These are phyloP conservation scores for Mohoua ochrocephala DNA, from an alignment of 2,113 vertebrate genomes.

Conservation along the genomic window DNA sequence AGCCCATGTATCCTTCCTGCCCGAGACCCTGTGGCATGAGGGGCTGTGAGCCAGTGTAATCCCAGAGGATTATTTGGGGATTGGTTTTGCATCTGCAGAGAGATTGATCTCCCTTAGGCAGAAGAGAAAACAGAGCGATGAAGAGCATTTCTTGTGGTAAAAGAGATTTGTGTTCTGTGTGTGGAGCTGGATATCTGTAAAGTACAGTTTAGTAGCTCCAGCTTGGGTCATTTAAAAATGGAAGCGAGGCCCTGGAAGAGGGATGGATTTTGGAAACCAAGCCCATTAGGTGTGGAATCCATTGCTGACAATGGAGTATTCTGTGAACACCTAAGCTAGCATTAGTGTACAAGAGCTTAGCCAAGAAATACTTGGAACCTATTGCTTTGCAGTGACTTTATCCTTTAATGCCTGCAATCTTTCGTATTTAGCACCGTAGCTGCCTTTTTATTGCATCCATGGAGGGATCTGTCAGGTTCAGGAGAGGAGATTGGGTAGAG, in stretches of 20 bases:
- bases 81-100: not conserved
- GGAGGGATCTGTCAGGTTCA: not conserved
- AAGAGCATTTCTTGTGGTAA: not conserved
- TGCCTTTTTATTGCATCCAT: conserved; percentile 8
- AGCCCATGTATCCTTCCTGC: not conserved
- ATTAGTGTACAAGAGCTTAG: not conserved
- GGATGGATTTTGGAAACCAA: not conserved
- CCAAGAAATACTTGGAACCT: conserved; percentile 38
- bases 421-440: not conserved
- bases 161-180: not conserved
- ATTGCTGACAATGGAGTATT: not conserved
- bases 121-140: not conserved
- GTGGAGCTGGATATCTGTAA: not conserved
- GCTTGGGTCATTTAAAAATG: not conserved
- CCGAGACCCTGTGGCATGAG: not conserved
- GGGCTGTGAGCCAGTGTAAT: not conserved
- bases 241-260: not conserved
- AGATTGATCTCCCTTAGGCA: not conserved
- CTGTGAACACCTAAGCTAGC: not conserved
- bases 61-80: not conserved
- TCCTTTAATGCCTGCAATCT: conserved; percentile 15
- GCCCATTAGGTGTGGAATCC: not conserved
- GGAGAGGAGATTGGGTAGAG: not conserved
- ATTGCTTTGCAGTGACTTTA: conserved; percentile 1
- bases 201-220: not conserved